These are phyloP conservation scores for Microctenopoma steveboyesi DNA, from an alignment of 2,797 vertebrate species.

Conservation along the genomic window DNA sequence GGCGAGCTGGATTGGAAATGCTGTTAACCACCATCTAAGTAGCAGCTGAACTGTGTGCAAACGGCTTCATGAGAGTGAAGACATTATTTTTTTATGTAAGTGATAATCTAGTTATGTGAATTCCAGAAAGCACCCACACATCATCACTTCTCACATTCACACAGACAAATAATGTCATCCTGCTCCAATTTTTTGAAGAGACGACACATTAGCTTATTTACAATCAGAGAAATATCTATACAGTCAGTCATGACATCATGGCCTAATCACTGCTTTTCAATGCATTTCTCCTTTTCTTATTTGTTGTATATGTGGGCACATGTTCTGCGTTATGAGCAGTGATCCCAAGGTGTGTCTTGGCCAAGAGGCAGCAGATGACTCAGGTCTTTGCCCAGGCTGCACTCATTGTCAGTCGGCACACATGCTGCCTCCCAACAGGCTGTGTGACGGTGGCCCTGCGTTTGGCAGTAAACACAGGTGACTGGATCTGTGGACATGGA, in stretches of 20 bases:
- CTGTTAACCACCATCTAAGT: conserved; percentile 5
- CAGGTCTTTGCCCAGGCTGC: conserved; percentile 68
- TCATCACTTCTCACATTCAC: conserved; percentile 27
- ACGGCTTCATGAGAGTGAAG: conserved; percentile 30
- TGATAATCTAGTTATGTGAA: conserved; percentile 43
- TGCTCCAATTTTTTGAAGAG: neutral
- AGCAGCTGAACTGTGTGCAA: conserved; percentile 30
- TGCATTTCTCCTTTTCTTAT: neutral
- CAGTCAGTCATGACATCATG: neutral
- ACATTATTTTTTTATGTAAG: conserved; percentile 42
- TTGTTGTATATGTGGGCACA: conserved; percentile 54
- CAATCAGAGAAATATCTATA: neutral
- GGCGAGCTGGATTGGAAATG: conserved; percentile 27
- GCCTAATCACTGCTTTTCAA: conserved; percentile 15
- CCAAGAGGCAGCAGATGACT: conserved; percentile 66
- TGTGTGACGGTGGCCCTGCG: conserved; percentile 67
- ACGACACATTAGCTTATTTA: neutral
- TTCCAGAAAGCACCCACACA: conserved; percentile 40
- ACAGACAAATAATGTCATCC: conserved; percentile 10
- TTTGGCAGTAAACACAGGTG: conserved; percentile 58
- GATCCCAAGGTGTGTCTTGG: conserved; percentile 68
- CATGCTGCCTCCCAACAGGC: conserved; percentile 57
- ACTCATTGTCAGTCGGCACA: conserved; percentile 65
- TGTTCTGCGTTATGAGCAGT: conserved; percentile 55
- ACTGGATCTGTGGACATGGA: conserved; percentile 44